A percentile compares a stretch with the other conserved stretches of the same genome.
phyloP scores from a whole-genome alignment of 2,113 vertebrate genomes.

The Vidua macroura region DNA sequence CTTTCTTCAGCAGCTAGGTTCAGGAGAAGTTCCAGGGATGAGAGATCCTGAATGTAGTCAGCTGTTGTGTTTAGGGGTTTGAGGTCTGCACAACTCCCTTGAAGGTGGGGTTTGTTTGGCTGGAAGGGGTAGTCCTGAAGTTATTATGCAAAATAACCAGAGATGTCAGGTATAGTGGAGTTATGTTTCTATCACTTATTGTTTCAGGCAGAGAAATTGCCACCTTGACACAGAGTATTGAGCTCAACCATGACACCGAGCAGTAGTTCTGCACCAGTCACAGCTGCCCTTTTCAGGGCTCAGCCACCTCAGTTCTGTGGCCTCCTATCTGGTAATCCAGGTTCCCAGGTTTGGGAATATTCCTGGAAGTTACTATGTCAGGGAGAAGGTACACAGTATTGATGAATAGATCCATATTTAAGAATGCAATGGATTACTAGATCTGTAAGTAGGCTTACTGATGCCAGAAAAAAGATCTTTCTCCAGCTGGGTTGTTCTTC shows the following conservation, averaged over 20 bases:
- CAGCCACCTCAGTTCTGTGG: neutral
- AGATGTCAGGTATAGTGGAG: neutral
- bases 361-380: neutral
- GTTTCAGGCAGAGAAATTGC: neutral
- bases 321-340: neutral
- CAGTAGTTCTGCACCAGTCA: neutral
- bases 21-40: neutral
- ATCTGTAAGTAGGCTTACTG: neutral
- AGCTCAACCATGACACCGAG: neutral
- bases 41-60: neutral
- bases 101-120: neutral
- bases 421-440: neutral
- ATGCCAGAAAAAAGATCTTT: neutral
- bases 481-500: neutral
- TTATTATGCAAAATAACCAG: neutral
- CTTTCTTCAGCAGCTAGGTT: neutral
- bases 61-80: neutral
- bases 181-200: neutral
- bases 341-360: neutral
- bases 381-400: neutral
- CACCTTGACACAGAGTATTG: neutral
- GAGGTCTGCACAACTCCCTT: neutral
- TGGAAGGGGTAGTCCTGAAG: neutral
- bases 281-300: neutral
- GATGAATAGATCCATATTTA: neutral